phyloP scores from a whole-genome alignment of 2,797 vertebrate genomes.

The Acipenser oxyrinchus region DNA sequence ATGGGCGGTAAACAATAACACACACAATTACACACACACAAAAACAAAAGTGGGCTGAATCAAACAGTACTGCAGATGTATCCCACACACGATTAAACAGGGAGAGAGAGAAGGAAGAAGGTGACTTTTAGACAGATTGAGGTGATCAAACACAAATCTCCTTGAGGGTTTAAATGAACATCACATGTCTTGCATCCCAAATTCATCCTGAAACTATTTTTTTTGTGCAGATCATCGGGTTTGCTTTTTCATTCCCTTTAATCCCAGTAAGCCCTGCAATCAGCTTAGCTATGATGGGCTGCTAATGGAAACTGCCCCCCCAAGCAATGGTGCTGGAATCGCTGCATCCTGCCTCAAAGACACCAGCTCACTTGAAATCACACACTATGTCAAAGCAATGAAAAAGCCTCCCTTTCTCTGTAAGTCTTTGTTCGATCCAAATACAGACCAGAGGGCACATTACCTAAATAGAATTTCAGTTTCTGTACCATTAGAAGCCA shows the following conservation, averaged over 20 bases:
- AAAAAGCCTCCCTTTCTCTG: no score
- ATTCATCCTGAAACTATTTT: neutral
- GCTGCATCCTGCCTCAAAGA: no score
- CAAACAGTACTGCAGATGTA: constrained; percentile 38
- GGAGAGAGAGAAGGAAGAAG: constrained; percentile 6
- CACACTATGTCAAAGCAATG: no score
- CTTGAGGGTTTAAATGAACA: neutral
- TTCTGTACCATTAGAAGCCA: no score
- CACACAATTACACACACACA: constrained; percentile 23
- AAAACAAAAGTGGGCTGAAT: constrained; percentile 11
- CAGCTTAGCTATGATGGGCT: neutral
- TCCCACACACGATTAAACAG: constrained; percentile 2
- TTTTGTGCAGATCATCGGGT: neutral
- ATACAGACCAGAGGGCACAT: no score
- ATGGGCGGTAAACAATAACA: no score
- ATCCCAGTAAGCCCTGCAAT: constrained; percentile 5
- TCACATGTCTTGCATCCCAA: neutral
- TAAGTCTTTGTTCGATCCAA: no score
- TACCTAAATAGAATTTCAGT: no score
- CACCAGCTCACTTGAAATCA: no score
- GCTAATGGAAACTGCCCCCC: neutral
- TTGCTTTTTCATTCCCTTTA: constrained; percentile 3
- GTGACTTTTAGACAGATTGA: neutral
- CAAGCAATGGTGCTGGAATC: neutral
- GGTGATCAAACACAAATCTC: neutral